These are phyloP conservation scores for Tor tambroides DNA, from an alignment of 2,113 vertebrate species.

Conservation along the genomic window DNA sequence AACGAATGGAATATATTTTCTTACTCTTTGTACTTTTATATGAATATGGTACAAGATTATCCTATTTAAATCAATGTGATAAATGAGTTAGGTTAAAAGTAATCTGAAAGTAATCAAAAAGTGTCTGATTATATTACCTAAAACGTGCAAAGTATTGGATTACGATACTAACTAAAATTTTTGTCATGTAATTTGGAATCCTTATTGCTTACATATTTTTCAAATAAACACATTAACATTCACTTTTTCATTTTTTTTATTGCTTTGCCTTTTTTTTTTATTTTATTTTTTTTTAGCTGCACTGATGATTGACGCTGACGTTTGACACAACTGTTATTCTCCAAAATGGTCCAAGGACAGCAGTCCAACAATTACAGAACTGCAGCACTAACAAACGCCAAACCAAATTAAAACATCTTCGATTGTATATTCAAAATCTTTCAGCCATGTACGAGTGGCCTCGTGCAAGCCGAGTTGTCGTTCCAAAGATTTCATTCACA, in stretches of 20 bases:
- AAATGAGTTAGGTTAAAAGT: too few relatives aligned
- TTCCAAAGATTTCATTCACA: conserved; percentile 55
- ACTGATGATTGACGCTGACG: not conserved
- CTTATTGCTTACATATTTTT: too few relatives aligned
- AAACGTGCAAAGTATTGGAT: too few relatives aligned
- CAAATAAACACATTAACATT: not conserved
- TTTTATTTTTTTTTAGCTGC: too few relatives aligned
- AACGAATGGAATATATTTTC: too few relatives aligned
- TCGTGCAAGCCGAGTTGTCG: conserved; percentile 23
- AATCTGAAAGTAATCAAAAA: too few relatives aligned
- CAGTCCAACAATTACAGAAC: not conserved
- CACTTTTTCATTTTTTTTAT: not conserved
- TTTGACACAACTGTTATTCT: not conserved
- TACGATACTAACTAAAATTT: too few relatives aligned
- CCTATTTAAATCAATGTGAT: too few relatives aligned
- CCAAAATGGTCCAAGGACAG: not conserved
- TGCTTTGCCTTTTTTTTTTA: not conserved
- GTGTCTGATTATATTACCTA: too few relatives aligned
- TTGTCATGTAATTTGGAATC: too few relatives aligned
- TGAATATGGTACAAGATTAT: too few relatives aligned
- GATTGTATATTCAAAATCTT: conserved; percentile 1
- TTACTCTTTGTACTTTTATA: too few relatives aligned
- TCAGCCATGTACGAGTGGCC: not conserved
- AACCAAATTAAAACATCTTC: conserved; percentile 25
- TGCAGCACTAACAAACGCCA: not conserved